Base-by-base conservation (phyloP, 2,888 invertebrate species). In the Hetaerina titia region DNA sequence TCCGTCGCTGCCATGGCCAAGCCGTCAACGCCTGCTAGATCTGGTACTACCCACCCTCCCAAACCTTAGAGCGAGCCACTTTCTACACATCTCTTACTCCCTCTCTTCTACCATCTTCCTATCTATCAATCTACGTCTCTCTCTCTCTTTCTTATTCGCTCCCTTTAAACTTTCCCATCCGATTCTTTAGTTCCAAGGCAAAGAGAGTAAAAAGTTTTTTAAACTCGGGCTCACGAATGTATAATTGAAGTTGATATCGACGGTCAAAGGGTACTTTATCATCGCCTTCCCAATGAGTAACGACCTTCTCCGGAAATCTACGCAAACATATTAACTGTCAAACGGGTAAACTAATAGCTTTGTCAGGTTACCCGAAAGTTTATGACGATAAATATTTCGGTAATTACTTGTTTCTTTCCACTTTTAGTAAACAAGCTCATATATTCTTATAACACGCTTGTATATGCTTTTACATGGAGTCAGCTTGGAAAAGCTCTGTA, bases 261-360 rank as follows among this genome's bases (percentile, higher is more conserved):
- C 56, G 64, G 92, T 92, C 92, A 92, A 92, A 92, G 92, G 92
- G 69, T 22, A 69, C 69, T 92, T 92, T 31, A 69, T 69, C 56
- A 45, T 31, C 45, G 64, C 31, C 7, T 19, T 8, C 1, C 2
- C 25, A 19, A 74, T 17, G 74, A n/a, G 74, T 19, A 1, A 31
- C 81, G 25, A 13, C 25, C 81, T 81, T 81, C 81, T 31, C 22
- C 81, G 31, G 15, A 81, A 81, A 9, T 11, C 81, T 69, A 6
- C 11, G 8, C 5, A 25, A 31, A 11, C 13, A 25, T 11, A 81
- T 81, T 31, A 31, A 31, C 11, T 11, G 31, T 31, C 25, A 11
- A 81, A 31, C 0, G 9, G 11, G 81, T 31, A 81, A 81, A 81
- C 81, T 31, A 31, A 0, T 6, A 4, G 31, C 8, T 5, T 6